Base-by-base conservation (phyloP, 1,140 invertebrate species). In the Drosophila kohkoa region DNA sequence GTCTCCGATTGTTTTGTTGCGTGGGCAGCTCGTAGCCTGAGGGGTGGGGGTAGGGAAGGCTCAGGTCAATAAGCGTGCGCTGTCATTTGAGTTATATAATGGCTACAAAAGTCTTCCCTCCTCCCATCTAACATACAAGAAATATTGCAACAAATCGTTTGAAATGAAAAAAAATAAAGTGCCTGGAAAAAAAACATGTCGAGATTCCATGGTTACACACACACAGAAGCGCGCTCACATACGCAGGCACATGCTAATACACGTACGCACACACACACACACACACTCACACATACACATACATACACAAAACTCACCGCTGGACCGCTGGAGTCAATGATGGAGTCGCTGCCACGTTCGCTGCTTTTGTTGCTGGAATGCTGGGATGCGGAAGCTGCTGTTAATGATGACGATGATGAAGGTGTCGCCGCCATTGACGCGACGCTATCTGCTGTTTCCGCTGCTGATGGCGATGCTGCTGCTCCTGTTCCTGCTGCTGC, bases 41-140 rank as follows among this genome's bases (percentile, higher is more conserved):
- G 25, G 28, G 45, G 35, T 13, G 30, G n/a, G n/a, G 35, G 28
- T 5, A 1, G 25, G 43, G 20, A 35, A 46, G 63, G 55, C 43
- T 35, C 65, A 66, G 59, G 79, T 70, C 70, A 82, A 66, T 63
- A 82, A 79, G 79, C 75, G 70, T 79, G 80, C 75, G 71, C 70
- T 83, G 73, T 57, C 46, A 48, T 52, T 63, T 67, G 3, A 45
- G 55, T 73, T 76, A 75, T 75, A 75, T 75, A 75, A 73, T 76
- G 67, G 51, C 52, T 54, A 66, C 48, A 51, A 79, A 70, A 60
- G 55, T 43, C 67, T 38, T 38, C 5, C 30, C 30, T 25, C 20
- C 20, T 25, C 20, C 20, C 20, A 25, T 25, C 20, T 25, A 25
- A 25, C 20, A 25, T 48, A 28, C 58, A 63, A 28, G 8, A 48